Evolutionary conservation across 2,888 invertebrate genomes (phyloP).

Genomic region (Gymnosoma rotundatum): DNA sequence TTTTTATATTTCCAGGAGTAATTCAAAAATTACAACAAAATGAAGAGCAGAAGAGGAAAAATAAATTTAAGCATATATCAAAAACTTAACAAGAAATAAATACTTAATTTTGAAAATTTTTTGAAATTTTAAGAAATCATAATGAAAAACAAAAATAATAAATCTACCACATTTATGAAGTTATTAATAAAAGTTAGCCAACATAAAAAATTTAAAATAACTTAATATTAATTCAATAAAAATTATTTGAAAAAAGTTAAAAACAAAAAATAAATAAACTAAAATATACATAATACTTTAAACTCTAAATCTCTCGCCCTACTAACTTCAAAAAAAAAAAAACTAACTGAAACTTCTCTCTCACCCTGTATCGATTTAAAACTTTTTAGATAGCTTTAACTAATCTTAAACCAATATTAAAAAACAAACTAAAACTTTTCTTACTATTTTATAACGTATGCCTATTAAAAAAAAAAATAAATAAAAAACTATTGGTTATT

Average conservation of each 20-base stretch:
- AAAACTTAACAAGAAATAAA: constrained; percentile 67
- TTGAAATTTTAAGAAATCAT: constrained; percentile 43
- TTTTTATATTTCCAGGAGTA: constrained; percentile 57
- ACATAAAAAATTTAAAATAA: constrained; percentile 29
- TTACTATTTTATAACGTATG: constrained; percentile 62
- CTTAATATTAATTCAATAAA: constrained; percentile 49
- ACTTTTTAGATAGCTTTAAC: constrained; percentile 69
- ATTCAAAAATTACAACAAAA: constrained; percentile 45
- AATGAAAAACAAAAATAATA: constrained; percentile 24
- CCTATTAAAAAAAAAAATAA: constrained; percentile 52
- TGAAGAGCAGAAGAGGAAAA: constrained; percentile 45
- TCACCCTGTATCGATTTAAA: constrained; percentile 39
- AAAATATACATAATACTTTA: constrained; percentile 38
- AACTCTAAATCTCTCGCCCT: constrained; percentile 54
- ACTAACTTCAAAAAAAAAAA: constrained; percentile 10
- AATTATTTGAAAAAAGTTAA: constrained; percentile 33
- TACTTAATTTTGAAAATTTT: constrained; percentile 62
- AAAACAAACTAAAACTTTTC: constrained; percentile 61
- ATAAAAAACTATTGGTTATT: constrained; percentile 63
- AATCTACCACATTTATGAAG: constrained; percentile 60
- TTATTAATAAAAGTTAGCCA: constrained; percentile 56
- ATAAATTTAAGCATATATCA: constrained; percentile 69
- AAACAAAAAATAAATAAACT: constrained; percentile 12
- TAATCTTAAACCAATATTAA: constrained; percentile 59
- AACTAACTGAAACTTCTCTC: constrained; percentile 27